These are phyloP conservation scores for Cosmia trapezina DNA, from an alignment of 2,888 invertebrate species.

Conservation along the genomic window DNA sequence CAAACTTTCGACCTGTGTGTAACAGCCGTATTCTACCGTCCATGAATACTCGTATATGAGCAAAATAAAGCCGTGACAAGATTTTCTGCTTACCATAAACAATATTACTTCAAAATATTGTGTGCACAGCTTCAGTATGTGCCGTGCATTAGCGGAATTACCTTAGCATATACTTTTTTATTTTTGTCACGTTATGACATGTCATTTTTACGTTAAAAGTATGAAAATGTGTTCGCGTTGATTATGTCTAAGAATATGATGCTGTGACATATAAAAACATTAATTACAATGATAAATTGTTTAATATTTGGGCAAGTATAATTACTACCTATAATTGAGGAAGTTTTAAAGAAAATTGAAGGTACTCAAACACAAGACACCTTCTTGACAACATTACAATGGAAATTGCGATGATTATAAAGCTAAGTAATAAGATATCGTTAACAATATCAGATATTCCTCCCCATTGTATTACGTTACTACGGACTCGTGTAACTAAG, in stretches of 20 bases:
- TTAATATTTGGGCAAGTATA: neutral
- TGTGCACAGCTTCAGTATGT: slow-evolving; percentile 52
- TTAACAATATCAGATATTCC: slow-evolving; percentile 18
- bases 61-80: slow-evolving; percentile 82
- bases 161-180: slow-evolving; percentile 47
- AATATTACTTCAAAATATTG: slow-evolving; percentile 82
- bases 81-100: slow-evolving; percentile 88
- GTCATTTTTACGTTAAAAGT: slow-evolving; percentile 51
- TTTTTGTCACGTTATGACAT: slow-evolving; percentile 38
- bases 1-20: slow-evolving; percentile 30
- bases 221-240: slow-evolving; percentile 27
- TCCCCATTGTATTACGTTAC: slow-evolving; percentile 5
- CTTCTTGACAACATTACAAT: neutral
- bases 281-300: neutral
- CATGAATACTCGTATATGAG: slow-evolving; percentile 69
- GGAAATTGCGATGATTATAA: slow-evolving; percentile 4
- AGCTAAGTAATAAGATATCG: slow-evolving; percentile 22
- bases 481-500: slow-evolving; percentile 9
- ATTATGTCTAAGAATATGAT: neutral
- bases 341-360: neutral
- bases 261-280: neutral
- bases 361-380: neutral
- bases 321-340: neutral
- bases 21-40: slow-evolving; percentile 49
- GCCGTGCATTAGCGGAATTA: slow-evolving; percentile 64